Evolutionary conservation across 2,113 vertebrate genomes (phyloP).

Genomic region (Pituophis catenifer): DNA sequence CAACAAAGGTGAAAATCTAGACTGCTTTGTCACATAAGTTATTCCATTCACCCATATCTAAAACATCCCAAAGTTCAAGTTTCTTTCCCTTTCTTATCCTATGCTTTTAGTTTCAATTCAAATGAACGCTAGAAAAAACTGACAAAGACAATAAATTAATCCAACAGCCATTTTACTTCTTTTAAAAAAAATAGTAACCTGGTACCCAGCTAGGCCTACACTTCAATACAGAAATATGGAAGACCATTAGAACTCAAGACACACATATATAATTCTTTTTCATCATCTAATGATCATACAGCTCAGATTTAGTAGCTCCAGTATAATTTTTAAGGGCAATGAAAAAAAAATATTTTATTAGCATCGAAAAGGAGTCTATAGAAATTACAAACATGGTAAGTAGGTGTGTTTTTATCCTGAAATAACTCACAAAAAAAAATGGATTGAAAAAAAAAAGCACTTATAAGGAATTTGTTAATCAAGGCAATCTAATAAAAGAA

Average conservation of each 20-base stretch:
- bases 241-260: not conserved
- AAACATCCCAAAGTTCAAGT: not conserved
- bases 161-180: not conserved
- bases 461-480: not conserved
- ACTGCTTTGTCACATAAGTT: not conserved
- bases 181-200: not conserved
- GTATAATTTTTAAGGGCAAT: not conserved
- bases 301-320: not conserved
- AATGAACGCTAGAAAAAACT: not conserved
- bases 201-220: not conserved
- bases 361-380: not conserved
- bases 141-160: not conserved
- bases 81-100: not conserved
- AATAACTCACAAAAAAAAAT: not conserved
- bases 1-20: not conserved
- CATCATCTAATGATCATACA: not conserved
- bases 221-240: not conserved
- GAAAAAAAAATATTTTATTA: not conserved
- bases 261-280: not conserved
- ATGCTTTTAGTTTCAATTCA: not conserved
- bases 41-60: not conserved
- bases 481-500: conserved; percentile 5
- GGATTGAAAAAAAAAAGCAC: not conserved
- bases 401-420: not conserved
- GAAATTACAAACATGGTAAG: accelerated